phyloP scores from a whole-genome alignment of 2,797 vertebrate species.

The Chloroceryle inda region DNA sequence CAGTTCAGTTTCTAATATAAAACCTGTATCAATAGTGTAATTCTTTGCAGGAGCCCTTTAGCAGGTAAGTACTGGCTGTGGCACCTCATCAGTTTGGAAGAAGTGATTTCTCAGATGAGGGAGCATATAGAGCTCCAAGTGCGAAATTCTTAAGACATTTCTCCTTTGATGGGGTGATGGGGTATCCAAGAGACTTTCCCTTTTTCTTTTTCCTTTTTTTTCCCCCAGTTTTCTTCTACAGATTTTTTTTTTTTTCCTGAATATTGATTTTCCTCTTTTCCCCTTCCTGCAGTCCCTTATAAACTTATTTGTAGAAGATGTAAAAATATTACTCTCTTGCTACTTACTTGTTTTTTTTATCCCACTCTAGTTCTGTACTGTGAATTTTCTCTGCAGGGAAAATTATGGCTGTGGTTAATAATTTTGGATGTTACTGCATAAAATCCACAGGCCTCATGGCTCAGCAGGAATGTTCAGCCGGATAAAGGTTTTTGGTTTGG shows the following conservation, averaged over 20 bases:
- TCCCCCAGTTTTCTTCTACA: not conserved
- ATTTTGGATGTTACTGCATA: not conserved
- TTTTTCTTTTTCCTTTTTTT: not conserved
- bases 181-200: not conserved
- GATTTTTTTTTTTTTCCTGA: not conserved
- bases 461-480: not conserved
- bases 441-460: not conserved
- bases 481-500: not conserved
- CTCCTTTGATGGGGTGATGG: not conserved
- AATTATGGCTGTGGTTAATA: not conserved
- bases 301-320: not conserved
- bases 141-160: not conserved
- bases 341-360: not conserved
- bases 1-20: not conserved
- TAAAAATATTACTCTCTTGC: not conserved
- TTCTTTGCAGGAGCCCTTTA: not conserved
- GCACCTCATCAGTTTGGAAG: not conserved
- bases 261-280: not conserved
- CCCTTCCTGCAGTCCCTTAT: not conserved
- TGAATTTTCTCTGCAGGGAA: not conserved
- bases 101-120: not conserved
- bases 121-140: not conserved
- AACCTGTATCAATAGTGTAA: not conserved
- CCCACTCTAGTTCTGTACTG: not conserved
- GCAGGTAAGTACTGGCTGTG: not conserved